Evolutionary conservation across 2,113 vertebrate species (phyloP), one percentile per base, ranked within the genome.

Genomic region (Dascyllus trimaculatus): DNA sequence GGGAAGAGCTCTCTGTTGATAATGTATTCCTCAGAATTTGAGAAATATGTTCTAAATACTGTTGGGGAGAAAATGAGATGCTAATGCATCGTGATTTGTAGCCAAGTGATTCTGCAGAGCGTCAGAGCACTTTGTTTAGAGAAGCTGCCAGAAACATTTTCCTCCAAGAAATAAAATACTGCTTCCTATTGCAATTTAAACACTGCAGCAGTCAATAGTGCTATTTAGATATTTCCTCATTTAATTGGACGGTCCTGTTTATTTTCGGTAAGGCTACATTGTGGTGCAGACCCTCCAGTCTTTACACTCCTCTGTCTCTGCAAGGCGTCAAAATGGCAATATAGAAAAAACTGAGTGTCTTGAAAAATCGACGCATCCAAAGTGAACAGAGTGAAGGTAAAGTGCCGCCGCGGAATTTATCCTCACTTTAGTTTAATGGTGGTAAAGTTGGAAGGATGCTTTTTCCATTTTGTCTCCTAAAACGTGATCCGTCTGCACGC

Each of bases 41-140:
- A 38, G 21, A 54, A 76, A 68, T 35, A 25, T 35, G 7, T 72
- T 68, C n/a, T 68, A 57, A 64, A 63, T 53, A 38, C 13, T 14
- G 64, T 54, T 32, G 7, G 54, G 24, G 46, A 49, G 46, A 59
- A 65, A 66, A 75, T 65, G 9, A 74, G 67, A 72, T 79, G 67
- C 38, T 32, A 69, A 75, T 72, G 51, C 40, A 22, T 25, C 0
- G 18, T 29, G 49, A 71, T 66, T 48, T 64, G 67, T 51, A 51
- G 57, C 56, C 21, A 17, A 15, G 61, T 21, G 64, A 54, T 46
- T 64, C 35, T 54, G 46, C 67, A 66, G 10, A 54, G 54, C 45
- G 13, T 52, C 40, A 32, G 18, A 67, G 17, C 35, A 11, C 38
- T 74, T 74, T 65, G 58, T 70, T 73, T 63, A 4, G 25, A 40